Evolutionary conservation across 2,113 vertebrate genomes (phyloP).

Genomic region (Piaya cayana): DNA sequence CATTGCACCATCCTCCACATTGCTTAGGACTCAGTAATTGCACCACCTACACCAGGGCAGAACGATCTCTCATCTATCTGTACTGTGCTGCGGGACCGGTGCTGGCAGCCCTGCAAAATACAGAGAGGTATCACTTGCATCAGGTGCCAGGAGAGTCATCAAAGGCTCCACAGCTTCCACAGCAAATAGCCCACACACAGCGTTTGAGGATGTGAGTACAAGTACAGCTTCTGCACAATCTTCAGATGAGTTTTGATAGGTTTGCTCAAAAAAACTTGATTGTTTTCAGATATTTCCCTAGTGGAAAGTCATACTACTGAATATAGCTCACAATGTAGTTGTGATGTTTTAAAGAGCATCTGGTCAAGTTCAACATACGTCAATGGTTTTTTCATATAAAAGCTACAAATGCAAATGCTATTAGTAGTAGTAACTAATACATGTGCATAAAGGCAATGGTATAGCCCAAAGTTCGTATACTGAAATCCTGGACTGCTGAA

Average conservation of each 20-base stretch:
- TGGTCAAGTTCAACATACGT: neutral
- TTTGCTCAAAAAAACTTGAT: neutral
- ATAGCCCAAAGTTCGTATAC: neutral
- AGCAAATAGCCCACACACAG: neutral
- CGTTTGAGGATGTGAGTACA: too few species aligned
- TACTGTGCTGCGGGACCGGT: too few species aligned
- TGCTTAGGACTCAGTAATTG: neutral
- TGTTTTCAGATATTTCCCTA: neutral
- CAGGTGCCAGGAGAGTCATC: neutral
- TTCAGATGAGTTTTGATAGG: neutral
- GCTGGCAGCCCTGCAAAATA: neutral
- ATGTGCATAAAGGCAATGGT: neutral
- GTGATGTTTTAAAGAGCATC: neutral
- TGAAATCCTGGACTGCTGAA: neutral
- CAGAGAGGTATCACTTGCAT: accelerated
- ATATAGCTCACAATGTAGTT: neutral
- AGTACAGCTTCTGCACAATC: neutral
- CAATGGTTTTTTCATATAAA: neutral
- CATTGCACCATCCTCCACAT: neutral
- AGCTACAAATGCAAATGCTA: neutral
- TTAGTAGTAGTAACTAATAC: neutral
- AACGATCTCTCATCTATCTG: neutral
- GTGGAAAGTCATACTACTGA: neutral
- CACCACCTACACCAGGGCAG: neutral
- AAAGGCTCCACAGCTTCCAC: neutral